A percentile compares a stretch with the other conserved stretches of the same genome.
These are phyloP conservation scores for Pristionchus mayeri DNA, from an alignment of 2,888 invertebrate genomes.

Conservation along the genomic window DNA sequence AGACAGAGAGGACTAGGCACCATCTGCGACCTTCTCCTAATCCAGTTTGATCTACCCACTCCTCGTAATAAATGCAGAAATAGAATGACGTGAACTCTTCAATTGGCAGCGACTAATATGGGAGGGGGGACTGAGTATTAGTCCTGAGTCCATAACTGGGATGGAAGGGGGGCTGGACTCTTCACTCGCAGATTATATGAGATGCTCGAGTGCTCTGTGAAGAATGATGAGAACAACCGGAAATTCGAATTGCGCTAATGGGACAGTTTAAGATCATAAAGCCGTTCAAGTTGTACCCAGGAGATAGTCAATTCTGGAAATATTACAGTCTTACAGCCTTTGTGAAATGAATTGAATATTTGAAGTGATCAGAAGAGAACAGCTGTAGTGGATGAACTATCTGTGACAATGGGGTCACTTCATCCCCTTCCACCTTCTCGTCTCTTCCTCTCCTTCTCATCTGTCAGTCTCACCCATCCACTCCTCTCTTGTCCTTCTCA, in stretches of 20 bases:
- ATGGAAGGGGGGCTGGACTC: neutral
- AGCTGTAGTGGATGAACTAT: too few species aligned
- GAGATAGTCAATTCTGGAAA: too few species aligned
- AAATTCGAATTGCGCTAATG: too few species aligned
- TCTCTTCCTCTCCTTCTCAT: neutral
- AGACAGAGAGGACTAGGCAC: neutral
- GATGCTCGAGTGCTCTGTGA: neutral
- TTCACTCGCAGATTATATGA: slow-evolving; percentile 23
- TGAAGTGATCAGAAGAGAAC: too few species aligned
- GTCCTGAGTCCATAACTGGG: slow-evolving; percentile 2
- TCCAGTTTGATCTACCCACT: neutral
- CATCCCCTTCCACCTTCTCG: neutral
- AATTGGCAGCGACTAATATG: neutral
- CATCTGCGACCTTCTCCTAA: neutral
- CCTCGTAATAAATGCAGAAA: neutral
- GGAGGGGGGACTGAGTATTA: slow-evolving; percentile 21
- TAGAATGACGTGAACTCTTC: neutral
- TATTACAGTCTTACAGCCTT: too few species aligned
- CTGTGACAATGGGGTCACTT: too few species aligned
- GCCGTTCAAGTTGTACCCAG: too few species aligned
- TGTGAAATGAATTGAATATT: too few species aligned
- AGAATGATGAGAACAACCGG: neutral
- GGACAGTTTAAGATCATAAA: too few species aligned
- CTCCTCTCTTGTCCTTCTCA: slow-evolving; percentile 39
- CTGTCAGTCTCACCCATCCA: neutral